Percentiles rank a stretch among this genome's conserved stretches.
Evolutionary conservation across 1,140 invertebrate genomes (phyloP).

Genomic region (Chelonus insularis): DNA sequence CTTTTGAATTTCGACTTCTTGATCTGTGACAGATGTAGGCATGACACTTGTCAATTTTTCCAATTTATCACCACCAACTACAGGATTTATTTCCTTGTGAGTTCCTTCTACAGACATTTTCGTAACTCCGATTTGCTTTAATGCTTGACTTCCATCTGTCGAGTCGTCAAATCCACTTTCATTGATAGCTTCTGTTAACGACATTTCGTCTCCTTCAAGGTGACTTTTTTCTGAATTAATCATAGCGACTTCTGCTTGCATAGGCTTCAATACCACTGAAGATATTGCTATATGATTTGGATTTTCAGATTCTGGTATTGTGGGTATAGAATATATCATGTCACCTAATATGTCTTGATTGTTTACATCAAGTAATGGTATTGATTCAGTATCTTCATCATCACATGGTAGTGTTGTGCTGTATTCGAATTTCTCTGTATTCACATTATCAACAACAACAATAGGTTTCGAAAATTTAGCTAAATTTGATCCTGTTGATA

Average conservation of each 20-base stretch:
- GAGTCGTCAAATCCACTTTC: conserved; percentile 30
- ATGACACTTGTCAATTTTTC: conserved; percentile 8
- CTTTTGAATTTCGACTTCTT: conserved; percentile 51
- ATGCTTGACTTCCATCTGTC: conserved; percentile 11
- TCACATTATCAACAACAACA: conserved; percentile 43
- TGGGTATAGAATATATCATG: neutral
- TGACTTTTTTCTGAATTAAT: conserved; percentile 43
- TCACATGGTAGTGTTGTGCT: conserved; percentile 38
- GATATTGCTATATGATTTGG: conserved; percentile 37
- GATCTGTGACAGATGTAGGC: conserved; percentile 1
- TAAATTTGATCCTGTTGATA: conserved; percentile 12
- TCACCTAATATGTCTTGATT: neutral
- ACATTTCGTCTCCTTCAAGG: conserved; percentile 28
- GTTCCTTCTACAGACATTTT: conserved; percentile 3
- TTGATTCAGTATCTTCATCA: conserved; percentile 14
- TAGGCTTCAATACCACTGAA: conserved; percentile 48
- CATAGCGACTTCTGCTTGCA: conserved; percentile 57
- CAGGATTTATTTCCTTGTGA: conserved; percentile 28
- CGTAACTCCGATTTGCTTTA: conserved; percentile 10
- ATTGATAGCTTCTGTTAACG: conserved; percentile 30
- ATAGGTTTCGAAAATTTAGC: conserved; percentile 47
- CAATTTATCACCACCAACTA: conserved; percentile 22
- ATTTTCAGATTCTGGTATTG: conserved; percentile 12
- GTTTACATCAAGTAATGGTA: neutral
- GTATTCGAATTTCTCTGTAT: conserved; percentile 33